These are phyloP conservation scores for Aphis craccivora DNA, from an alignment of 1,140 invertebrate species.

Conservation along the genomic window DNA sequence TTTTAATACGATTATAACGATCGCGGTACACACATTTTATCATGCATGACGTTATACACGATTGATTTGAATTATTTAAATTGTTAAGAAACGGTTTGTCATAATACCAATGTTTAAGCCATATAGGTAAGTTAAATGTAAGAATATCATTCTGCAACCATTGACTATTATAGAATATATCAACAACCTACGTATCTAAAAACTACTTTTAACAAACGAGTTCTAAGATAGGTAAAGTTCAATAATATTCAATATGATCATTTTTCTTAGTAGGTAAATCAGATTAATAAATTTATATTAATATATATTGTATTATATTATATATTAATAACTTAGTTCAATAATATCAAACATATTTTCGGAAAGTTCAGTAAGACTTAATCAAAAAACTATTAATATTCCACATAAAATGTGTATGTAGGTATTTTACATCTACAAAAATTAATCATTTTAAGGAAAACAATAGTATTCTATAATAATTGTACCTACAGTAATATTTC, in stretches of 20 bases:
- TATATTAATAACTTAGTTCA: too few relatives aligned
- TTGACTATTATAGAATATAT: not conserved
- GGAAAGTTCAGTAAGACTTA: not conserved
- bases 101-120: not conserved
- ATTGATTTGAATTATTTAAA: not conserved
- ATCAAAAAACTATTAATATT: not conserved
- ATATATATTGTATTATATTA: too few relatives aligned
- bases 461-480: not conserved
- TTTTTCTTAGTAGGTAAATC: not conserved
- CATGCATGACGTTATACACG: not conserved
- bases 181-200: not conserved
- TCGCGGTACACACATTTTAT: not conserved
- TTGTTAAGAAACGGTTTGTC: not conserved
- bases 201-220: not conserved
- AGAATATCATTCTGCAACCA: not conserved
- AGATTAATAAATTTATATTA: too few relatives aligned
- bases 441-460: not conserved
- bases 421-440: not conserved
- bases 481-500: not conserved
- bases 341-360: not conserved
- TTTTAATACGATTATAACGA: not conserved
- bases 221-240: not conserved
- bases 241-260: not conserved
- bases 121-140: not conserved
- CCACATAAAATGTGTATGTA: not conserved